A percentile compares a stretch with the other conserved stretches of the same genome.
These are phyloP conservation scores for Gouania willdenowi DNA, from an alignment of 2,797 vertebrate species.

Conservation along the genomic window DNA sequence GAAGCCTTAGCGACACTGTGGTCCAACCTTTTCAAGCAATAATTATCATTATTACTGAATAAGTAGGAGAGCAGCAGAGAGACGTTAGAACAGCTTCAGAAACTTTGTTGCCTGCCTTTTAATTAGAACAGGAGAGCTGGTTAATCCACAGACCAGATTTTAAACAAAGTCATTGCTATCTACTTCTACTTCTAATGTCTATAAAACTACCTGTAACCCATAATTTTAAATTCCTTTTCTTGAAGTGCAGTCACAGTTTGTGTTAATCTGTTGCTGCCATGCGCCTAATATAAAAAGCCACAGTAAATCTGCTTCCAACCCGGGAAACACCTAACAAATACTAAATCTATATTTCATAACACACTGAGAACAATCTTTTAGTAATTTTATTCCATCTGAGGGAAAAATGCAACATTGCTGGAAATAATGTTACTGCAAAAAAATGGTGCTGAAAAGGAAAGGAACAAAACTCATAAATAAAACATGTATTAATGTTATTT, in stretches of 20 bases:
- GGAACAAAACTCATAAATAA: conserved; percentile 11
- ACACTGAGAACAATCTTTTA: conserved; percentile 1
- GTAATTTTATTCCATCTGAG: conserved; percentile 12
- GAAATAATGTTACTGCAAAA: neutral
- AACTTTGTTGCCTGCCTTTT: conserved; percentile 46
- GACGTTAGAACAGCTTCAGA: conserved; percentile 42
- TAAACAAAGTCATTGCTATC: conserved; percentile 17
- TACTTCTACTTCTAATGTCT: conserved; percentile 1
- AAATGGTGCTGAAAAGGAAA: neutral
- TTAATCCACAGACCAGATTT: conserved; percentile 26
- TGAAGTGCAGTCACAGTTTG: neutral
- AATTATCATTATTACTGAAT: conserved; percentile 61
- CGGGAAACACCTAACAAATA: conserved; percentile 30
- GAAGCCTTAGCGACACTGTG: conserved; percentile 56
- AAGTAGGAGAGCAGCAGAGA: conserved; percentile 40
- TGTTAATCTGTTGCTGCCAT: conserved; percentile 1
- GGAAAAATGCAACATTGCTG: conserved; percentile 5
- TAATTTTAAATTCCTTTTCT: neutral
- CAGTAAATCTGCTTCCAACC: conserved; percentile 15
- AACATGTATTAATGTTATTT: conserved; percentile 23
- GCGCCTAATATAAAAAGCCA: conserved; percentile 10
- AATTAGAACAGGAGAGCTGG: conserved; percentile 58
- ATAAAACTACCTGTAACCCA: conserved; percentile 17
- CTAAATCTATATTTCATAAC: conserved; percentile 36
- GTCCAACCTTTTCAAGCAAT: conserved; percentile 72